These are phyloP conservation scores for Meandrina meandrites DNA, from an alignment of 92 coral and sea anemone genomes.

Conservation along the genomic window DNA sequence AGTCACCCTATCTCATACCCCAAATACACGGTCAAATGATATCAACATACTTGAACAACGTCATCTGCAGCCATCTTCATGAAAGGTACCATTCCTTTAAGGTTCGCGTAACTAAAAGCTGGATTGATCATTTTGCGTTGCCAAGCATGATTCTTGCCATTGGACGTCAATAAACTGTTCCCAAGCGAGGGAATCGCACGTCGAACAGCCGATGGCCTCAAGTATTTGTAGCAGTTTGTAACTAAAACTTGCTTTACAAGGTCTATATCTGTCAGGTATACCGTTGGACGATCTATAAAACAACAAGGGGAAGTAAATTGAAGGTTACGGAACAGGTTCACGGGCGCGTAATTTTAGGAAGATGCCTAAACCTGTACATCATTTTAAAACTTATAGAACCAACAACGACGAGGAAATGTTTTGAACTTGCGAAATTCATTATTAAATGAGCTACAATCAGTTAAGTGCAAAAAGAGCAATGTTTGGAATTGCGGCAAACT, in stretches of 20 bases:
- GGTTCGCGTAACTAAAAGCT: constrained; percentile 46
- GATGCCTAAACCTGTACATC: no score
- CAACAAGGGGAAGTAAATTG: no score
- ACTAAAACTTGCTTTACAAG: constrained; percentile 44
- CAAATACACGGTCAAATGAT: not conserved
- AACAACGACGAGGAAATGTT: no score
- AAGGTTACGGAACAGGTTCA: no score
- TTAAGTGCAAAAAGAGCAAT: no score
- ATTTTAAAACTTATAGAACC: no score
- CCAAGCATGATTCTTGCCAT: constrained; percentile 47
- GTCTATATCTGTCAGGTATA: constrained; percentile 4
- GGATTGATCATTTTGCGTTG: constrained; percentile 47
- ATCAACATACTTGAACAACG: constrained; percentile 37
- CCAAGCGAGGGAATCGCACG: constrained; percentile 44
- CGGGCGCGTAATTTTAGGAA: no score
- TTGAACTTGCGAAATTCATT: no score
- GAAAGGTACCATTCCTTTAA: constrained; percentile 51
- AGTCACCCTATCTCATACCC: not conserved
- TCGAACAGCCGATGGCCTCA: constrained; percentile 26
- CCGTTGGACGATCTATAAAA: not conserved
- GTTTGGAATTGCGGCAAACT: no score
- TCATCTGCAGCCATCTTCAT: constrained; percentile 35
- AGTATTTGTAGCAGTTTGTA: constrained; percentile 50
- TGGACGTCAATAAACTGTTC: constrained; percentile 43
- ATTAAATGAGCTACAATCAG: no score